A percentile compares a stretch with the other conserved stretches of the same genome.
These are phyloP conservation scores for Ptychobarbus kaznakovi DNA, from an alignment of 2,797 vertebrate species.

Conservation along the genomic window DNA sequence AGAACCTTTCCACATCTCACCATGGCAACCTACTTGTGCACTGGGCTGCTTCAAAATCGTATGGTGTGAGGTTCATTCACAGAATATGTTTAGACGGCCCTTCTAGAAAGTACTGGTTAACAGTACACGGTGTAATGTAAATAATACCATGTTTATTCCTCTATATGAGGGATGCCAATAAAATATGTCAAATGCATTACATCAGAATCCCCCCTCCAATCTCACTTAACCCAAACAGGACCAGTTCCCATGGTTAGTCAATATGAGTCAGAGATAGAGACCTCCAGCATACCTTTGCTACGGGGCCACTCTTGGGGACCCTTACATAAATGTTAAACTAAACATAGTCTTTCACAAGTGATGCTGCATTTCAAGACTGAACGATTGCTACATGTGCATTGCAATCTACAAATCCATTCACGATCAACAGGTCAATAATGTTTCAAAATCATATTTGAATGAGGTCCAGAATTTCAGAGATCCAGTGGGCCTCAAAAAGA, in stretches of 20 bases:
- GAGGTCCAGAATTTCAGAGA: neutral
- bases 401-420: neutral
- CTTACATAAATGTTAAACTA: neutral
- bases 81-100: constrained; percentile 44
- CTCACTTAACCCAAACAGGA: neutral
- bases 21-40: constrained; percentile 60
- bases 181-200: neutral
- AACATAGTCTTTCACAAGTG: neutral
- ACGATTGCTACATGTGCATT: neutral
- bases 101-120: constrained; percentile 29
- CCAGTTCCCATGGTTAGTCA: constrained; percentile 13
- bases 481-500: neutral
- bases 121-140: constrained; percentile 16
- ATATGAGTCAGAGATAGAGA: neutral
- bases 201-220: neutral
- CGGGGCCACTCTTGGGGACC: neutral
- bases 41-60: constrained; percentile 51
- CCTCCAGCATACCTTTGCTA: neutral
- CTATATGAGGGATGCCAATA: neutral
- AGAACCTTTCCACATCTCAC: constrained; percentile 57
- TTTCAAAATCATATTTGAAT: neutral
- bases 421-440: neutral
- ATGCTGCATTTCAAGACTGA: neutral
- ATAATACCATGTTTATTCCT: neutral
- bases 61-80: constrained; percentile 53